A percentile compares a stretch with the other conserved stretches of the same genome.
Conservation (phyloP, 2,888 invertebrate genomes). For the Pasiphila rectangulata region DNA sequence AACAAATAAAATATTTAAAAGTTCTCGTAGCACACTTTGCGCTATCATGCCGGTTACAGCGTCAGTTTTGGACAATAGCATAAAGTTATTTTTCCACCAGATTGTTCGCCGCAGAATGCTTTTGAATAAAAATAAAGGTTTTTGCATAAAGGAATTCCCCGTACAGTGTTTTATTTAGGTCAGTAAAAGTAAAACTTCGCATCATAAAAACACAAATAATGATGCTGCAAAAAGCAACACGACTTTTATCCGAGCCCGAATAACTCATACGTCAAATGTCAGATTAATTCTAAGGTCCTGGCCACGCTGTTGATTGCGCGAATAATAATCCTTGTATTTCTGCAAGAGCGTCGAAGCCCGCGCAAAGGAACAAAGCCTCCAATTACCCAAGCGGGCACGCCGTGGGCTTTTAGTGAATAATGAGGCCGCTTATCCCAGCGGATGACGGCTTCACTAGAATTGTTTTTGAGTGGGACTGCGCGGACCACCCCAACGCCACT, state of each 20-base stretch:
- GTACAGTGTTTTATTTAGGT: conserved; percentile 37
- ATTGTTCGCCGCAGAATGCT: conserved; percentile 25
- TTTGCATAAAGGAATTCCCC: conserved; percentile 23
- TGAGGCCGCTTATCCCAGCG: conserved; percentile 74
- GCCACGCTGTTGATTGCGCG: conserved; percentile 70
- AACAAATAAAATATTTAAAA: too few relatives aligned
- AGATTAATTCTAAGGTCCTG: conserved; percentile 65
- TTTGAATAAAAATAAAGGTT: conserved; percentile 27
- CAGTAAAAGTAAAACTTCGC: conserved; percentile 42
- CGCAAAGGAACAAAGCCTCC: conserved; percentile 77
- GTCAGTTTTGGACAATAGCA: conserved; percentile 11
- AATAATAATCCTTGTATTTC: conserved; percentile 69
- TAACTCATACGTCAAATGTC: conserved; percentile 66
- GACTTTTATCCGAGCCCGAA: conserved; percentile 56
- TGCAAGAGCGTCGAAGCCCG: conserved; percentile 66
- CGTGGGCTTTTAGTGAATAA: conserved; percentile 80
- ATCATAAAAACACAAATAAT: conserved; percentile 39
- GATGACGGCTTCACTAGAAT: conserved; percentile 72
- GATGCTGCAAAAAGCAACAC: conserved; percentile 51
- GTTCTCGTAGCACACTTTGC: too few relatives aligned
- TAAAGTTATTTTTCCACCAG: conserved; percentile 20
- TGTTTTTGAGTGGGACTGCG: conserved; percentile 64
- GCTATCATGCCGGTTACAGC: background rate
- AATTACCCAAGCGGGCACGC: conserved; percentile 76
- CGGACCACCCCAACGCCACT: conserved; percentile 55